Evolutionary conservation across 2,888 invertebrate genomes (phyloP).

Genomic region (Ophion costatus): DNA sequence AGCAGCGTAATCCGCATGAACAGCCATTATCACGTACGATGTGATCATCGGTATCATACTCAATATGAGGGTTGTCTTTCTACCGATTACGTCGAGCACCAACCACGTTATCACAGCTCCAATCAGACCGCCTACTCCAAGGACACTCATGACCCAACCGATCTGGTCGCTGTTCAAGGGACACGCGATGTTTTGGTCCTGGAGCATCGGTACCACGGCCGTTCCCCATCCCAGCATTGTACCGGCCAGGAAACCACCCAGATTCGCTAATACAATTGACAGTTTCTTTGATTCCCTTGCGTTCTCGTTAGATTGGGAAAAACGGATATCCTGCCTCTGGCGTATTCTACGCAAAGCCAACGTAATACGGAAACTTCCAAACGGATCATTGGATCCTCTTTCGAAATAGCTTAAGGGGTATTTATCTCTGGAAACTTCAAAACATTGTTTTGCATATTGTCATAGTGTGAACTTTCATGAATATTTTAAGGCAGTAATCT

Average conservation of each 20-base stretch:
- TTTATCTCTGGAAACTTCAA: no score
- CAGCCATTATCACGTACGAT: constrained; percentile 23
- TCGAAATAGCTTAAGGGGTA: neutral
- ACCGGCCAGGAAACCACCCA: constrained; percentile 38
- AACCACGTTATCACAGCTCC: constrained; percentile 35
- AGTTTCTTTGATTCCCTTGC: neutral
- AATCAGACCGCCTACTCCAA: constrained; percentile 30
- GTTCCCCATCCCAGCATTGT: constrained; percentile 49
- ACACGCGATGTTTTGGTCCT: neutral
- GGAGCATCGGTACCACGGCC: constrained; percentile 37
- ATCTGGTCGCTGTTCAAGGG: constrained; percentile 37
- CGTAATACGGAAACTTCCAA: no score
- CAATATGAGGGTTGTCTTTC: constrained; percentile 36
- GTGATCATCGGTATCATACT: constrained; percentile 33
- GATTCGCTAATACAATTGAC: constrained; percentile 32
- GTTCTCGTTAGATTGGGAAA: neutral
- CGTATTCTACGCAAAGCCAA: no score
- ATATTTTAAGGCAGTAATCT: no score
- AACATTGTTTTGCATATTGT: no score
- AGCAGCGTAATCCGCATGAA: constrained; percentile 14
- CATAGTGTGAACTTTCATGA: no score
- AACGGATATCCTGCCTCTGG: no score
- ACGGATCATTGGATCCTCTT: neutral
- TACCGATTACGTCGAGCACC: constrained; percentile 41
- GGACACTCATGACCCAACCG: constrained; percentile 41